Conservation (phyloP, 2,888 invertebrate genomes). For the Clunio marinus region DNA sequence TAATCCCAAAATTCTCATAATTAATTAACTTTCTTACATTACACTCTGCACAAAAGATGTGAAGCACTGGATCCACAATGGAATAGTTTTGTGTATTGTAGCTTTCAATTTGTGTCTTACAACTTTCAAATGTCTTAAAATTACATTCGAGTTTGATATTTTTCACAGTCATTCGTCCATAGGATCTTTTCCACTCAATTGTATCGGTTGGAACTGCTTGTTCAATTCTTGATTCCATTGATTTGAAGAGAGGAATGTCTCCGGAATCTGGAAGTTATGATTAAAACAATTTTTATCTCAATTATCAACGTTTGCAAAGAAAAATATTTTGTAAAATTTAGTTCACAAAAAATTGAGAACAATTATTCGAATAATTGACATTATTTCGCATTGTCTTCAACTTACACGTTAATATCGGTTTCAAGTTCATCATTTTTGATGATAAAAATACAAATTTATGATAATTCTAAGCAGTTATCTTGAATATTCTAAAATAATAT, state of each 20-base stretch:
- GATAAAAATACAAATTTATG: too few relatives aligned
- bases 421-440: slow-evolving; percentile 7
- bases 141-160: slow-evolving; percentile 77
- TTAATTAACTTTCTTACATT: slow-evolving; percentile 58
- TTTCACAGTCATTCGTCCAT: slow-evolving; percentile 75
- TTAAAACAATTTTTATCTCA: background rate
- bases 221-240: slow-evolving; percentile 71
- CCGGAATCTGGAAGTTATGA: slow-evolving; percentile 64
- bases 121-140: slow-evolving; percentile 68
- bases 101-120: slow-evolving; percentile 59
- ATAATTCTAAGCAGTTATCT: too few relatives aligned
- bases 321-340: background rate
- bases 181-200: slow-evolving; percentile 88
- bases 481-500: background rate
- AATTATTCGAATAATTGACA: background rate
- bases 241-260: slow-evolving; percentile 76
- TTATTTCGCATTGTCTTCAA: background rate
- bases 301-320: background rate
- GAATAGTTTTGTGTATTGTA: slow-evolving; percentile 71
- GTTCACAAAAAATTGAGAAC: background rate
- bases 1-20: too few relatives aligned
- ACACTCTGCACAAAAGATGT: slow-evolving; percentile 94
- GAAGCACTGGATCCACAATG: slow-evolving; percentile 83
- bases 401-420: background rate
- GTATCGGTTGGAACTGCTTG: slow-evolving; percentile 81